These are phyloP conservation scores for Aleiodes testaceus DNA, from an alignment of 2,888 invertebrate species.

Conservation along the genomic window DNA sequence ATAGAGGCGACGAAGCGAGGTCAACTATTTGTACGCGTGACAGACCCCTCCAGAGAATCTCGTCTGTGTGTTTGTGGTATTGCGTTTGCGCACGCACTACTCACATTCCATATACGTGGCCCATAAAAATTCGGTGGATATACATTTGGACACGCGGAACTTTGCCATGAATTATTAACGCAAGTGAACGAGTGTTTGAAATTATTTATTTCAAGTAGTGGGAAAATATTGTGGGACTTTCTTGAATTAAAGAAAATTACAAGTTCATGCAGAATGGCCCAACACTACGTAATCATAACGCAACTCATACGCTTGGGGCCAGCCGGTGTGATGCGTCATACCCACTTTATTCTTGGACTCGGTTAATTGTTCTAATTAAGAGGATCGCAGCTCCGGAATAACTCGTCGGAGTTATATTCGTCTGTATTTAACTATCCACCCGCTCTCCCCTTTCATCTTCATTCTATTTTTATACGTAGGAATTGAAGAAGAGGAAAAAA, in stretches of 20 bases:
- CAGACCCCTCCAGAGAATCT: conserved; percentile 69
- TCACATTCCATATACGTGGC: conserved; percentile 22
- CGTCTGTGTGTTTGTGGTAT: conserved; percentile 48
- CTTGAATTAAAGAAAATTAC: conserved; percentile 19
- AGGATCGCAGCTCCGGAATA: conserved; percentile 66
- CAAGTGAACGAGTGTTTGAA: neutral
- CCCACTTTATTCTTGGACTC: conserved; percentile 61
- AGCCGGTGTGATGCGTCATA: conserved; percentile 56
- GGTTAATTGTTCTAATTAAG: conserved; percentile 69
- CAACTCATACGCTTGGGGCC: conserved; percentile 15
- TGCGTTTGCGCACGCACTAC: conserved; percentile 43
- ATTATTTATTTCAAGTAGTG: neutral
- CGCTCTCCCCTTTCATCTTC: conserved; percentile 61
- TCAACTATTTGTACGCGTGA: conserved; percentile 72
- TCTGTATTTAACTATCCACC: conserved; percentile 51
- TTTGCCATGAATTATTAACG: neutral
- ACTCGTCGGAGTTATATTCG: conserved; percentile 65
- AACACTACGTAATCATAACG: conserved; percentile 9
- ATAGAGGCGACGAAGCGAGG: conserved; percentile 70
- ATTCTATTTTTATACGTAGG: conserved; percentile 57
- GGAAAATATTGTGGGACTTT: too few relatives aligned
- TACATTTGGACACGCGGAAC: conserved; percentile 35
- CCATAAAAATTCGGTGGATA: conserved; percentile 27
- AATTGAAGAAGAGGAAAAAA: conserved; percentile 38
- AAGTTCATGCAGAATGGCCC: neutral